Evolutionary conservation across 2,888 invertebrate species (phyloP), one percentile per base, ranked within the genome.

Genomic region (Trachelus troglodyta): DNA sequence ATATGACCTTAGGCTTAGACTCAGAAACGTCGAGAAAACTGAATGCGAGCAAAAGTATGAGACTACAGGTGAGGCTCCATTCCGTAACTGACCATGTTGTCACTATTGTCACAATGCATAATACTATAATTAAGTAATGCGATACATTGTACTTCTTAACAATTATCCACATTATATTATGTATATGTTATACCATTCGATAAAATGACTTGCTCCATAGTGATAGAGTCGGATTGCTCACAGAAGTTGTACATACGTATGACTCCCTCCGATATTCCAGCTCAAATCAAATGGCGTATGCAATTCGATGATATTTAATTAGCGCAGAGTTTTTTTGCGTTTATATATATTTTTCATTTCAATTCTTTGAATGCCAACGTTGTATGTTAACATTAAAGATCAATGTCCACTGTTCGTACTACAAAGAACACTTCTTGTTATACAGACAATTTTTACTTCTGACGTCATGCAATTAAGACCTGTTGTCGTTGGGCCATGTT

Each of bases 11-110:
- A 83, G 79, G 79, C 80, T 80, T 84, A 78, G 81, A 83, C 79
- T 83, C 84, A 81, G 86, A 86, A 85, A 83, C 89, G 82, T 87
- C 89, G 87, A 89, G 85, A 88, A 88, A 87, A 87, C 87, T 80
- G 87, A 89, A 87, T 88, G 85, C 88, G 87, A 88, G 89, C 89
- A 88, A 86, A 88, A 87, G 83, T 87, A 88, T 88, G 82, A 85
- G 81, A 81, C 83, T 83, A 87, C 91, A 91, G 91, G 91, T 91
- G 91, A 91, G 91, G 89, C 88, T 88, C 87, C 88, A 88, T 87
- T 86, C 85, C 82, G 85, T 87, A 87, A 87, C 83, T 82, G 86
- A 86, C 84, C 82, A 85, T 83, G 77, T 84, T 84, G 82, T 84
- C 83, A 81, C 77, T 83, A 80, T 78, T 81, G 76, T 82, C 83